These are phyloP conservation scores for Heliconius hortense DNA, from an alignment of 2,888 invertebrate genomes.

Conservation along the genomic window DNA sequence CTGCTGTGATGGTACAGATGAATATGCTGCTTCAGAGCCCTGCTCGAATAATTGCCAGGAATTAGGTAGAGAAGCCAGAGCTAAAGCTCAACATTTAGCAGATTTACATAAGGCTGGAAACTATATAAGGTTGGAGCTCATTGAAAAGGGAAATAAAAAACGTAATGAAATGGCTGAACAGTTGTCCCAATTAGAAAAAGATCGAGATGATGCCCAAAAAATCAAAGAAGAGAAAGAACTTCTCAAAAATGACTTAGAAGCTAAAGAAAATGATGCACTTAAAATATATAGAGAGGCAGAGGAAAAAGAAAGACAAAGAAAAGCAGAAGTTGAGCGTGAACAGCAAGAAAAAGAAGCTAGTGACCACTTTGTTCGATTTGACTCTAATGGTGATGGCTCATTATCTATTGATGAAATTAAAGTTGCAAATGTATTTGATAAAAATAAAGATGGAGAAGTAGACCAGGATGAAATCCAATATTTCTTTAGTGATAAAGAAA, in stretches of 20 bases:
- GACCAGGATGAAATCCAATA: conserved; percentile 92
- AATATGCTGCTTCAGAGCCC: conserved; percentile 84
- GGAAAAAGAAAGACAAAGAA: conserved; percentile 83
- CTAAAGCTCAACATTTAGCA: conserved; percentile 86
- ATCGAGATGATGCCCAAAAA: conserved; percentile 89
- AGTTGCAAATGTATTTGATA: conserved; percentile 90
- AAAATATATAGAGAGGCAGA: conserved; percentile 88
- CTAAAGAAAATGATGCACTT: conserved; percentile 87
- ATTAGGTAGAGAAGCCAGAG: conserved; percentile 88
- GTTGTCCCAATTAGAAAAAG: conserved; percentile 86
- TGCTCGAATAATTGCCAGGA: conserved; percentile 92
- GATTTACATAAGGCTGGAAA: conserved; percentile 91
- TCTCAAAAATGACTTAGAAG: conserved; percentile 87
- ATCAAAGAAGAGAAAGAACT: conserved; percentile 89
- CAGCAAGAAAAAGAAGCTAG: conserved; percentile 84
- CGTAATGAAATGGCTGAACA: conserved; percentile 88
- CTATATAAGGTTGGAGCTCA: conserved; percentile 87
- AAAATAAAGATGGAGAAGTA: conserved; percentile 93
- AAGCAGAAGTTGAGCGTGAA: conserved; percentile 82
- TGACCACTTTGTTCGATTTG: conserved; percentile 89
- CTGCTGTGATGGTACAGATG: conserved; percentile 95
- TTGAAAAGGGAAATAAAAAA: conserved; percentile 87
- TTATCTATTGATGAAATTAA: conserved; percentile 86
- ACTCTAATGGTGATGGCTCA: conserved; percentile 90
- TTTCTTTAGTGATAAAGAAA: conserved; percentile 86